Percentiles rank a stretch among this genome's conserved stretches.
Evolutionary conservation across 2,888 invertebrate genomes (phyloP).

Genomic region (Sturmia bella): DNA sequence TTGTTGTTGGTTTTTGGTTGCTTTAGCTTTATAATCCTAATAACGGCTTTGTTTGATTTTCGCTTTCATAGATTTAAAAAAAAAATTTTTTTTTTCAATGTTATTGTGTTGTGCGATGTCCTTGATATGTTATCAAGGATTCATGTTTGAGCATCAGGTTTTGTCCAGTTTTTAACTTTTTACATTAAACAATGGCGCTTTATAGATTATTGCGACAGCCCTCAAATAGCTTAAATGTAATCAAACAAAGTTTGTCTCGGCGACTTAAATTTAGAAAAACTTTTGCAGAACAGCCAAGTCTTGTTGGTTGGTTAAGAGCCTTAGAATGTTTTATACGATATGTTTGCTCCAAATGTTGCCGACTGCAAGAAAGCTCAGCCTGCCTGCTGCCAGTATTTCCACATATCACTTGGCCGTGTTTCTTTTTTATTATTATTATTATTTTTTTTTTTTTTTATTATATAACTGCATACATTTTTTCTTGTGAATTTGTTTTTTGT

Average conservation of each 20-base stretch:
- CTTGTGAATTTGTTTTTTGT: neutral
- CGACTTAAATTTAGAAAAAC: no score
- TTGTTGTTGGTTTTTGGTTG: neutral
- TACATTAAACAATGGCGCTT: neutral
- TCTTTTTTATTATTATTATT: no score
- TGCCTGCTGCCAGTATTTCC: no score
- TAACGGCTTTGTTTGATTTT: constrained; percentile 58
- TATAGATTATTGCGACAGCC: constrained; percentile 1
- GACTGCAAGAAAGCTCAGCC: no score
- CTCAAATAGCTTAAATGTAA: neutral
- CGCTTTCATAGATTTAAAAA: neutral
- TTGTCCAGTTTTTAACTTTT: neutral
- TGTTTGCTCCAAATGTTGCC: no score
- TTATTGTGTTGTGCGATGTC: constrained; percentile 34
- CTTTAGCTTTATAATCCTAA: constrained; percentile 43
- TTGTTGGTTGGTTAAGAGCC: no score
- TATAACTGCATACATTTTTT: constrained; percentile 11
- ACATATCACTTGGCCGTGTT: no score
- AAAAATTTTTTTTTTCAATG: constrained; percentile 43
- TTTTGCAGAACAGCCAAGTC: no score
- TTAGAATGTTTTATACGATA: no score
- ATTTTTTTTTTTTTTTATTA: constrained; percentile 11
- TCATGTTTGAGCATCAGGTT: neutral
- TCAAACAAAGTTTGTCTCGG: no score
- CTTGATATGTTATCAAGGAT: constrained; percentile 51